A percentile compares a stretch with the other conserved stretches of the same genome.
These are phyloP conservation scores for Blastomussa wellsi DNA, from an alignment of 92 coral and sea anemone species.

Conservation along the genomic window DNA sequence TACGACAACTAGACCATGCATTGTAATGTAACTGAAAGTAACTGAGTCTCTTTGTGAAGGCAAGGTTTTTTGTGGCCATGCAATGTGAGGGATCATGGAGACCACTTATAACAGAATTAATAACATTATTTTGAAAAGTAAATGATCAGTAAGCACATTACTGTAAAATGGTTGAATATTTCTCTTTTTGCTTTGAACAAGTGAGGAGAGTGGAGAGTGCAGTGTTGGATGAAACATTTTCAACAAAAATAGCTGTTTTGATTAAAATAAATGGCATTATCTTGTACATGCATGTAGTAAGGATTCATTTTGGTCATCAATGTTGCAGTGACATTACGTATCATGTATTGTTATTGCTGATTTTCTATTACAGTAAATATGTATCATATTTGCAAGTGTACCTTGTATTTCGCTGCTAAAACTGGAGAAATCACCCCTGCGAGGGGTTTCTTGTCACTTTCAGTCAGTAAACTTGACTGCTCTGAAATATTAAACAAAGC, in stretches of 20 bases:
- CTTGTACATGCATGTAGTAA: conserved; percentile 9
- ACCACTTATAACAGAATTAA: conserved; percentile 22
- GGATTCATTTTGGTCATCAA: no score
- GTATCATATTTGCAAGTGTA: neutral
- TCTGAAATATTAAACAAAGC: conserved; percentile 37
- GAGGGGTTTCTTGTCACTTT: conserved; percentile 26
- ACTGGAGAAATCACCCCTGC: conserved; percentile 40
- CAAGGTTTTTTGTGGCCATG: conserved; percentile 23
- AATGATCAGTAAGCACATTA: conserved; percentile 22
- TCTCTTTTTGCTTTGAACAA: neutral
- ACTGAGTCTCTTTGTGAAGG: conserved; percentile 26
- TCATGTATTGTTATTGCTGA: neutral
- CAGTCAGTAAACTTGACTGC: conserved; percentile 19
- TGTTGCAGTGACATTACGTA: conserved; percentile 4
- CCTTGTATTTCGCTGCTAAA: conserved; percentile 44
- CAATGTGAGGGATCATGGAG: conserved; percentile 16
- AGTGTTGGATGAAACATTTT: conserved; percentile 24
- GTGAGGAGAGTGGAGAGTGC: conserved; percentile 20
- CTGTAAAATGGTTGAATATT: conserved; percentile 9
- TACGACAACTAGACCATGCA: conserved; percentile 23
- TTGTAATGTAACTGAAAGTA: conserved; percentile 20
- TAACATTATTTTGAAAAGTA: conserved; percentile 20
- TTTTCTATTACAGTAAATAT: conserved; percentile 4
- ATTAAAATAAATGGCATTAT: neutral
- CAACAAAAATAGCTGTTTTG: conserved; percentile 24